Evolutionary conservation across 2,888 invertebrate genomes (phyloP), one percentile per base, ranked within the genome.

Genomic region (Eutolmus rufibarbis): DNA sequence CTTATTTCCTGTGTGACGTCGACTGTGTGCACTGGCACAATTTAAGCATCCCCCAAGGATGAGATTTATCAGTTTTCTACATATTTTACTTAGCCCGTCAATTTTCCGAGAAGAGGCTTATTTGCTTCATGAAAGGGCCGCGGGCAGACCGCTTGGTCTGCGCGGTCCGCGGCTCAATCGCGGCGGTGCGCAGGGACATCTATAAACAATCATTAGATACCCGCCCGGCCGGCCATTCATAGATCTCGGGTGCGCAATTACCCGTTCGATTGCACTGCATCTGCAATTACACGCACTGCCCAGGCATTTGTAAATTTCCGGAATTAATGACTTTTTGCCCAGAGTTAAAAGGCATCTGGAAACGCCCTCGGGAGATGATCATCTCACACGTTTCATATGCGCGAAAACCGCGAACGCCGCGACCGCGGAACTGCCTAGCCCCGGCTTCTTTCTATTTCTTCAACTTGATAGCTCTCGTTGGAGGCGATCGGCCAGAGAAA

Each of bases 261-360:
- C 85, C 28, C 46, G 74, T 85, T 74, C 85, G 85, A 85, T 85
- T 85, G 85, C 85, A 43, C 46, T 85, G 74, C 74, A 85, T 85
- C 85, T 85, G 85, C 85, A 85, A 74, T 74, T 85, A 85, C 85
- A 85, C 85, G 85, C 85, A 85, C 46, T 85, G 85, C 31, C 40
- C 46, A 31, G 85, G 85, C 85, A 74, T 85, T 85, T 85, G 74
- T 85, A 85, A 85, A 85, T 85, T 85, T 85, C 85, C 74, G 74
- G 85, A 85, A 85, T 85, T 85, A 85, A 85, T 85, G 85, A 85
- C 74, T 85, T 85, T 46, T 74, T 74, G 85, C 85, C 74, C n/a
- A 74, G 85, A 85, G 85, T 43, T 74, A 74, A 74, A 74, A 40
- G 66, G 74, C 85, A 85, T 85, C 85, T 85, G 85, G 84, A 74